Percentiles rank a stretch among this genome's conserved stretches.
These are phyloP conservation scores for Trachurus trachurus DNA, from an alignment of 2,797 vertebrate species.

Conservation along the genomic window DNA sequence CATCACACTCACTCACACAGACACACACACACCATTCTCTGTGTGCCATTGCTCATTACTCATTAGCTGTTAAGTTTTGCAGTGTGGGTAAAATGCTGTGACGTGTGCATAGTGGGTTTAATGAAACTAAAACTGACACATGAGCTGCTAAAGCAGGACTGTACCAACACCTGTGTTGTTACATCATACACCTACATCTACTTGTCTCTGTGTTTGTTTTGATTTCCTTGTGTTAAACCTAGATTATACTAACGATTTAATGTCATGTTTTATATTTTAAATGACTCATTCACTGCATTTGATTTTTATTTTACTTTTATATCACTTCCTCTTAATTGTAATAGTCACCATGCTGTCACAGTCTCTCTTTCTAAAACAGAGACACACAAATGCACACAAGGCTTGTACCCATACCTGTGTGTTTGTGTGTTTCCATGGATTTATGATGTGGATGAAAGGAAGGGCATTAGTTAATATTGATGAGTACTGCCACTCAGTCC, in stretches of 20 bases:
- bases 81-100: slow-evolving; percentile 38
- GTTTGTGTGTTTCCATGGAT: slow-evolving; percentile 72
- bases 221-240: background rate
- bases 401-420: slow-evolving; percentile 33
- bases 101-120: slow-evolving; percentile 32
- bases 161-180: no score
- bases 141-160: slow-evolving; percentile 8
- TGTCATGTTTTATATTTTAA: no score
- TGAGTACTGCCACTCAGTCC: slow-evolving; percentile 80
- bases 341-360: background rate
- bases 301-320: background rate
- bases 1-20: no score
- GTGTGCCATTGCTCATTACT: slow-evolving; percentile 47
- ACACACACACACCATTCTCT: slow-evolving; percentile 1
- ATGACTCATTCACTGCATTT: background rate
- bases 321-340: slow-evolving; percentile 1
- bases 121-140: slow-evolving; percentile 30
- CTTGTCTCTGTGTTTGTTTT: background rate
- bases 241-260: background rate
- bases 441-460: slow-evolving; percentile 83
- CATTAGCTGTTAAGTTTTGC: slow-evolving; percentile 47
- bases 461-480: slow-evolving; percentile 85
- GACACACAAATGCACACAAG: slow-evolving; percentile 22
- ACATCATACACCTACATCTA: slow-evolving; percentile 18
- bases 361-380: background rate